phyloP scores from a whole-genome alignment of 2,888 invertebrate genomes.

The Lasioglossum malachurum region DNA sequence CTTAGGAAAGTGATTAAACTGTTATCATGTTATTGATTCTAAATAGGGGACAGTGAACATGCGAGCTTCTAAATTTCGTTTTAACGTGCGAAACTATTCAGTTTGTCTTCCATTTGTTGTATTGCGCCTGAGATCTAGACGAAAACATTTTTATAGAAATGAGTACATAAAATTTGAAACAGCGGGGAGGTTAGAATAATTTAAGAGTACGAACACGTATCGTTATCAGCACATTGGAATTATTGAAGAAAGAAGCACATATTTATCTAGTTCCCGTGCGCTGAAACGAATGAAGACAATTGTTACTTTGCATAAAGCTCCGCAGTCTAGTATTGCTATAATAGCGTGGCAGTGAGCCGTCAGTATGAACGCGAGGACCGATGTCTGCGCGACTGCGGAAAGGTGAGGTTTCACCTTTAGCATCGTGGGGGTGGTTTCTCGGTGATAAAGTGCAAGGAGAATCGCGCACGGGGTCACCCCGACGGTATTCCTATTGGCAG shows the following conservation, averaged over 20 bases:
- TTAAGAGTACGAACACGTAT: too few relatives aligned
- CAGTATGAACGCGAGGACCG: not conserved
- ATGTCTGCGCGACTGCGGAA: slow-evolving; percentile 30
- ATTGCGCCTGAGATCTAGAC: too few relatives aligned
- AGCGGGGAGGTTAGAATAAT: too few relatives aligned
- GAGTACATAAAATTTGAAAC: too few relatives aligned
- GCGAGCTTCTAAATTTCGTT: not conserved
- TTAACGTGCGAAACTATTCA: too few relatives aligned
- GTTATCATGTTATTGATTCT: not conserved
- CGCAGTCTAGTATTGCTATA: too few relatives aligned
- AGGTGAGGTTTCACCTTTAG: slow-evolving; percentile 57
- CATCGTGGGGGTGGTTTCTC: slow-evolving; percentile 69
- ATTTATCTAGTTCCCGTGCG: not conserved
- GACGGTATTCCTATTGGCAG: slow-evolving; percentile 80
- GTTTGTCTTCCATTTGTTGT: too few relatives aligned
- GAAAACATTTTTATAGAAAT: too few relatives aligned
- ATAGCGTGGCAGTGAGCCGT: not conserved
- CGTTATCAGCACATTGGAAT: too few relatives aligned
- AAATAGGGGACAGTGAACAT: not conserved
- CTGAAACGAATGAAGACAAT: not conserved
- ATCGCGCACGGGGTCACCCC: slow-evolving; percentile 78
- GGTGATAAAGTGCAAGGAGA: slow-evolving; percentile 76
- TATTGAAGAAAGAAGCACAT: not conserved
- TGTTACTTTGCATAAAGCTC: not conserved
- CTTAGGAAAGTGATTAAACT: not conserved